A percentile compares a stretch with the other conserved stretches of the same genome.
phyloP scores from a whole-genome alignment of 2,888 invertebrate genomes.

The Drosophila siamana region DNA sequence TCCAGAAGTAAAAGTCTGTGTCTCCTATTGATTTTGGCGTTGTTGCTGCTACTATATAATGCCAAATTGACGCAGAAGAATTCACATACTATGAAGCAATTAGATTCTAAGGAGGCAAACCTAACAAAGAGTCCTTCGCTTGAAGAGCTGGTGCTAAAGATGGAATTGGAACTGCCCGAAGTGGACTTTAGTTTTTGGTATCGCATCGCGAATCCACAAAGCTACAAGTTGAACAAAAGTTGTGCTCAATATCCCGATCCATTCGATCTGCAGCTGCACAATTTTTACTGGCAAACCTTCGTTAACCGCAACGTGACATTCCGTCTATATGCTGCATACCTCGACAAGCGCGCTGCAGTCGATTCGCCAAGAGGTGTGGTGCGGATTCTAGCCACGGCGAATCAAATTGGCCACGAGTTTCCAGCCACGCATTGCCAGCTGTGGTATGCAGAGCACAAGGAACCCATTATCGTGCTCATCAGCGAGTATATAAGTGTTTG shows the following conservation, averaged over 20 bases:
- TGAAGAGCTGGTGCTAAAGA: slow-evolving; percentile 41
- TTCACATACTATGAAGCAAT: not conserved
- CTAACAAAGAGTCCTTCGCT: not conserved
- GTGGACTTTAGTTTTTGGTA: slow-evolving; percentile 68
- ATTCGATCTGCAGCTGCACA: slow-evolving; percentile 95
- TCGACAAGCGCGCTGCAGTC: slow-evolving; percentile 91
- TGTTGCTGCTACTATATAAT: slow-evolving; percentile 44
- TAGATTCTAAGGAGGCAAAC: not conserved
- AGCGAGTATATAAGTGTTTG: slow-evolving; percentile 89
- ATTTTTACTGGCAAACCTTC: slow-evolving; percentile 96
- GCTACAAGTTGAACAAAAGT: slow-evolving; percentile 69
- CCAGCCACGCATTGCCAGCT: slow-evolving; percentile 91
- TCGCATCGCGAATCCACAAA: slow-evolving; percentile 52
- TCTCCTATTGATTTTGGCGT: slow-evolving; percentile 2
- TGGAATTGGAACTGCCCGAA: slow-evolving; percentile 64
- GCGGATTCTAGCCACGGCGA: slow-evolving; percentile 93
- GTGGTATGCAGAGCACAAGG: slow-evolving; percentile 92
- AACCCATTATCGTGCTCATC: slow-evolving; percentile 91
- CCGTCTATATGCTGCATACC: slow-evolving; percentile 94
- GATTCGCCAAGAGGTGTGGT: slow-evolving; percentile 88
- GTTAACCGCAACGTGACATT: slow-evolving; percentile 92
- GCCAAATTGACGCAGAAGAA: not conserved
- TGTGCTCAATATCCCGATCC: slow-evolving; percentile 94
- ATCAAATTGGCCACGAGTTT: slow-evolving; percentile 90
- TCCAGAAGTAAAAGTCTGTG: not conserved